These are phyloP conservation scores for Syngnathoides biaculeatus DNA, from an alignment of 2,113 vertebrate species.

Conservation along the genomic window DNA sequence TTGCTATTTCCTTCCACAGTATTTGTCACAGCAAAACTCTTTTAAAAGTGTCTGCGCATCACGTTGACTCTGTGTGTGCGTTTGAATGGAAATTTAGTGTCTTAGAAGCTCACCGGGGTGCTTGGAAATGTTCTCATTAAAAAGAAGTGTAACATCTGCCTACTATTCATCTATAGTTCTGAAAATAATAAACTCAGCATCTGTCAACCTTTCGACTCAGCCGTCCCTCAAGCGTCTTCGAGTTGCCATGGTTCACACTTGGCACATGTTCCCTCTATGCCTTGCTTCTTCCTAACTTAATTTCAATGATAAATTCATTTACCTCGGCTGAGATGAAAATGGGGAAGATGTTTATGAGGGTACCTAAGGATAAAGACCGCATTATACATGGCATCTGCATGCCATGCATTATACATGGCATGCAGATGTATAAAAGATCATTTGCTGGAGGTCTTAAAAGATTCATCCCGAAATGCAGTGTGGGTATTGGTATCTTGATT, in stretches of 20 bases:
- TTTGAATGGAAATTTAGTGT: too few species aligned
- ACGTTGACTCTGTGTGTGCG: too few species aligned
- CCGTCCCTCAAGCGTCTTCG: slow-evolving; percentile 4
- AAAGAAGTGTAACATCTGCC: neutral
- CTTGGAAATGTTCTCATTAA: slow-evolving; percentile 23
- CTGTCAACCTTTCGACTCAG: slow-evolving; percentile 28
- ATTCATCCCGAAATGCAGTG: slow-evolving; percentile 7
- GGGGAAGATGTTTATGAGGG: slow-evolving; percentile 26
- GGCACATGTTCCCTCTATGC: slow-evolving; percentile 29
- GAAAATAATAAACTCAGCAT: slow-evolving; percentile 38
- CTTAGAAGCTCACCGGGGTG: neutral
- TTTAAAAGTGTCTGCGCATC: too few species aligned
- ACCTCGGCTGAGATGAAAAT: neutral
- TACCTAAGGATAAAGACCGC: too few species aligned
- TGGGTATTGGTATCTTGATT: slow-evolving; percentile 3
- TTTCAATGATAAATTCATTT: slow-evolving; percentile 38
- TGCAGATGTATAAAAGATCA: too few species aligned
- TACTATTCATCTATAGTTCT: slow-evolving; percentile 16
- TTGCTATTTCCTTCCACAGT: too few species aligned
- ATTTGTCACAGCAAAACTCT: too few species aligned
- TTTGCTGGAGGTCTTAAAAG: slow-evolving; percentile 5
- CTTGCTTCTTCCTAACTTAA: slow-evolving; percentile 7
- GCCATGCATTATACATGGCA: slow-evolving; percentile 11
- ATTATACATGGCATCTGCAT: slow-evolving; percentile 29
- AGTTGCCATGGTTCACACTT: neutral